Evolutionary conservation across 2,888 invertebrate genomes (phyloP).

Genomic region (Lutraria lutraria): DNA sequence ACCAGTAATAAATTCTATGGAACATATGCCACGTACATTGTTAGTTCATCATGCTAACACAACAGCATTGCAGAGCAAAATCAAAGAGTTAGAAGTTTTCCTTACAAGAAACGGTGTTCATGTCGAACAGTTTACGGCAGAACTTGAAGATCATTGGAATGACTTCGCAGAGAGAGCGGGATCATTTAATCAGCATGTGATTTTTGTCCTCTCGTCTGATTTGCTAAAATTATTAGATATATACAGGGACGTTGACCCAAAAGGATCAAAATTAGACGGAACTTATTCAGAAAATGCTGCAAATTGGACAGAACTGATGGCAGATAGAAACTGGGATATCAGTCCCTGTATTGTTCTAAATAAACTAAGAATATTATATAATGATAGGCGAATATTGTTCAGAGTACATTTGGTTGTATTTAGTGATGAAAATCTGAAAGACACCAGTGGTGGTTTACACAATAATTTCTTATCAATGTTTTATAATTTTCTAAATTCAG

Average conservation of each 20-base stretch:
- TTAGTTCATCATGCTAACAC: constrained; percentile 24
- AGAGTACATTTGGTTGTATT: constrained; percentile 28
- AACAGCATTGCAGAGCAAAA: neutral
- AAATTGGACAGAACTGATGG: constrained; percentile 28
- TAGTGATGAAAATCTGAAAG: constrained; percentile 20
- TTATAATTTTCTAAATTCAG: neutral
- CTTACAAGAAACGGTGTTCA: neutral
- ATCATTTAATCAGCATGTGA: neutral
- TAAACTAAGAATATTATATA: constrained; percentile 2
- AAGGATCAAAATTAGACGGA: neutral
- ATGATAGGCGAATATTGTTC: neutral
- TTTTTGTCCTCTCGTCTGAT: constrained; percentile 28
- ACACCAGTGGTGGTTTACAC: neutral
- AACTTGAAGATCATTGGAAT: constrained; percentile 1
- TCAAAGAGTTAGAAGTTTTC: neutral
- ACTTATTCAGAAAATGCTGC: neutral
- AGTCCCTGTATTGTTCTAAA: constrained; percentile 34
- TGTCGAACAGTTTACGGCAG: neutral
- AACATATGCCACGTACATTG: neutral
- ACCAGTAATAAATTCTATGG: neutral
- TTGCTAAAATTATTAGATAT: constrained; percentile 25
- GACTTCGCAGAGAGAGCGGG: constrained; percentile 42
- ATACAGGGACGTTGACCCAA: neutral
- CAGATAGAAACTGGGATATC: constrained; percentile 32
- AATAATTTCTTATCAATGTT: neutral